Evolutionary conservation across 1,140 invertebrate species (phyloP), one percentile per base, ranked within the genome.

Genomic region (Lepidurus couesii): DNA sequence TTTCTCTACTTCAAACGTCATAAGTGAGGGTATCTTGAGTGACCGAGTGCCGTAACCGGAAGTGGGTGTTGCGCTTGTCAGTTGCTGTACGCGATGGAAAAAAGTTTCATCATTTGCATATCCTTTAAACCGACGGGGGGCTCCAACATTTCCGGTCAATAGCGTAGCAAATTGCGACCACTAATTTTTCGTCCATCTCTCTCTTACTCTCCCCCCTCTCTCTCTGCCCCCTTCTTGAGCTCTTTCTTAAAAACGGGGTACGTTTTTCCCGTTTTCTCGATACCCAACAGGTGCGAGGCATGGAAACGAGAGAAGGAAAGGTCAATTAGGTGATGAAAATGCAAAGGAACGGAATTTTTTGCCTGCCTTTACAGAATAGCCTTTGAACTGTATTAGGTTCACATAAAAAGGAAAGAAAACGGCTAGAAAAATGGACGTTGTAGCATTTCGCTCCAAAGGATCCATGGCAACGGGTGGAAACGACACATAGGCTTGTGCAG

Each of bases 1-100:
- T 65, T 65, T 65, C 6, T 11, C 6, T 21, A 4, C 21, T 65
- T 65, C 21, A 21, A 65, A 65, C 8, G 13, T 16, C 13, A 65
- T 65, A 65, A 16, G 53, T 21, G 9, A 65, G 53, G 53, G 53
- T 65, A 65, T 65, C 9, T 65, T 9, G 53, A 65, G 53, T 65
- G 53, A 65, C 53, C 53, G 13, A 21, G 16, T 47, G 45, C 45
- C 45, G 45, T 47, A 11, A 65, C 53, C 53, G 53, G 53, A 65
- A 65, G 53, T 65, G 53, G 53, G 53, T 65, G 53, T 65, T 34
- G 21, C 53, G 53, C 53, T 65, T 65, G 53, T 65, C 16, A 65
- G 21, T 65, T 65, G 53, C 16, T 65, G 21, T n/a, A 65, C 21
- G 53, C 1, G n/a, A 0, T 13, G 53, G 53, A 16, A 16, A 47